Evolutionary conservation across 2,797 vertebrate genomes (phyloP), one percentile per base, ranked within the genome.

Genomic region (Hydrocynus forskahlii): DNA sequence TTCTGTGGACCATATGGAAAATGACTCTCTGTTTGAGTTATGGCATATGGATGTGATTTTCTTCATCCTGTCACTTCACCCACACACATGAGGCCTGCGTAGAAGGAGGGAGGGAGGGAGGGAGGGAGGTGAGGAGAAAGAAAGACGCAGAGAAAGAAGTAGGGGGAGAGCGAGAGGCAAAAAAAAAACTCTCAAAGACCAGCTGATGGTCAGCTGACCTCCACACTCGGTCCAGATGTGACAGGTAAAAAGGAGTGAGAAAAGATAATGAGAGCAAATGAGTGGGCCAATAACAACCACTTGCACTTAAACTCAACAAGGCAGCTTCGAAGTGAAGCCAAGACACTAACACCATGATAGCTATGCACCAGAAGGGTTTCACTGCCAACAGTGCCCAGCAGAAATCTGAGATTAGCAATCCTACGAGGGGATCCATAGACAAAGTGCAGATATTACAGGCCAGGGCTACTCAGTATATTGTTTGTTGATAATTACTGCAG

Each of bases 31-130:
- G 84, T 89, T 90, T 86, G 83, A 89, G 80, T 89, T 89, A 85
- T 89, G 87, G 86, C 92, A 91, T 92, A 92, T 91, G 91, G 91
- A 90, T 91, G 89, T 88, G 87, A 93, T 94, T 94, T 93, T 89
- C 85, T 83, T 88, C 86, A 85, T 89, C 87, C 88, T 73, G 70
- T 86, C 84, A 88, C 87, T 88, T 89, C 90, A 91, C 89, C 86
- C 71, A 87, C 84, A 78, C 82, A 86, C 86, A 84, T 78, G 40
- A 88, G 81, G 75, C 63, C 76, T 16, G 64, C 0, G 2, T 29
- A 81, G 82, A 79, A 60, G 29, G 84, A 45, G 70, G 57, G 82
- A 86, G 79, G 63, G 59, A 83, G 23, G 76, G 84, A 29, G 68
- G 55, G 80, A 86, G 85, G 84, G 83, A 80, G 55, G 55, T 81